Evolutionary conservation across 2,888 invertebrate species (phyloP), one percentile per base, ranked within the genome.

Genomic region (Hypercompe scribonia): DNA sequence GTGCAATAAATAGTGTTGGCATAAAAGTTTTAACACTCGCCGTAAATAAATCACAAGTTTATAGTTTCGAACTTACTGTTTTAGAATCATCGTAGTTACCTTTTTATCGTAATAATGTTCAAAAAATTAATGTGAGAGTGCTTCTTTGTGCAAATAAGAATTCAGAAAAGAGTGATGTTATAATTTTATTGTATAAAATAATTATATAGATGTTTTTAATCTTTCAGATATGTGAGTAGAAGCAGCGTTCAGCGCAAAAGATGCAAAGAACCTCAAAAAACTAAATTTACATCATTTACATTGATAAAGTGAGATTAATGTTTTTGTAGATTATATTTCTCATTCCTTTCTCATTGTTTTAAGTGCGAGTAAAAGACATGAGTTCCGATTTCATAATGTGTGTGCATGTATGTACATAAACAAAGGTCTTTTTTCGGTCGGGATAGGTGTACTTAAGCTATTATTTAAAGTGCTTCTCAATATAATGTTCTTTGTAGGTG

Each of bases 41-140:
- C 61, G 42, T 65, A 65, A 65, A 73, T 73, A 73, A 73, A 73
- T 73, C 42, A 73, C 31, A 65, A 69, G 69, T 73, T 73, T 61
- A 34, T 65, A 68, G 68, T 72, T 64, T 46, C 63, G 8, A 72
- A 65, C 36, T 54, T 50, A 61, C 31, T 65, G 33, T 54, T 54
- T 65, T 68, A 21, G 36, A 64, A 24, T 63, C 28, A 54, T 68
- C 63, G 10, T 65, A 42, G 70, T 50, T 33, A 3, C 11, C 24
- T 36, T 28, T 13, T 70, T 50, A 64, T 34, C 8, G 34, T 28
- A 36, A 33, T 21, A 36, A 42, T 63, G 24, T 24, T 69, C 24
- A 42, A 69, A 31, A 28, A 28, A 1, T 68, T 11, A 13, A 58
- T 11, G 28, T 7, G 2, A 21, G 24, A 1, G 46, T 8, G 1